Evolutionary conservation across 2,113 vertebrate species (phyloP), one percentile per base, ranked within the genome.

Genomic region (Rhinoderma darwinii): DNA sequence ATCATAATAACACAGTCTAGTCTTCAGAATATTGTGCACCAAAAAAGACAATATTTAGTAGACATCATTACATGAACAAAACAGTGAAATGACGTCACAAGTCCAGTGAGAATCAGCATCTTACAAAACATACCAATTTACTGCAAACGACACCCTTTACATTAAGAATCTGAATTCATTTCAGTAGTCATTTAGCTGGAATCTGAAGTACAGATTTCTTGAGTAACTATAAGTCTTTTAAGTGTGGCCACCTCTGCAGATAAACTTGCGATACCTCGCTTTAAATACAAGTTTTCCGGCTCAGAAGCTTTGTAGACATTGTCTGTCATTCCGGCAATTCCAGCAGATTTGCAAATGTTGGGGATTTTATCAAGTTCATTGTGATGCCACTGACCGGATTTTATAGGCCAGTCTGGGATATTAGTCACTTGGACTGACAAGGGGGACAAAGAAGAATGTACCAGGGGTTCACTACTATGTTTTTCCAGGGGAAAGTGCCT

Each of bases 331-430:
- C 92, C 93, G 76, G 90, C 88, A 41, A 90, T 61, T 79, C 90
- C 91, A 84, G 91, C 91, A 86, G 93, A 94, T 91, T 92, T 94
- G 89, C 90, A 89, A 25, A 84, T 92, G 86, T 93, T 94, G 87
- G 90, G 92, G 87, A 93, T 93, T 83, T 96, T 93, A 8, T 89
- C 90, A 70, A 94, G 94, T 89, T 95, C 94, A 88, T 94, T 96
- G 20, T 91, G 93, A 75, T 95, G 94, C 97, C 96, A 97, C 76
- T 94, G 95, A 82, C 96, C 96, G 0, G 96, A 89, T 89, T 92
- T 94, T n/a, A 96, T 93, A 78, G 92, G 95, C 97, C 97, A 99
- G 90, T 96, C 95, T 76, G 96, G 97, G 89, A 98, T 96, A 88
- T 93, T 95, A 75, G 92, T 96, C 89, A 98, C 96, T 87, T 99